Evolutionary conservation across 2,797 vertebrate species (phyloP).

Genomic region (Gymnoscopelus braueri): DNA sequence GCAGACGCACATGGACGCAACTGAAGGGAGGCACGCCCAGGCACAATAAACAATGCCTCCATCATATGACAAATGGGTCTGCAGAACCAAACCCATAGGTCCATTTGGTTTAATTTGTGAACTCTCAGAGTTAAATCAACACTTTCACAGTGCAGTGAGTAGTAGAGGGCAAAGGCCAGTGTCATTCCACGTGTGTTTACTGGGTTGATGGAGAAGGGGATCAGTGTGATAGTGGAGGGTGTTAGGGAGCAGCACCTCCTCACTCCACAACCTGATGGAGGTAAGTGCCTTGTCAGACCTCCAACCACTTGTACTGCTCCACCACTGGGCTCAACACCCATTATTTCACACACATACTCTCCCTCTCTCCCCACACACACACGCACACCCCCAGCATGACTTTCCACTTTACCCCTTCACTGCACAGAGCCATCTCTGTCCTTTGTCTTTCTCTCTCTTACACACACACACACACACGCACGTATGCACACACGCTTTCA

Average conservation of each 20-base stretch:
- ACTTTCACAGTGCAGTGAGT: too few relatives aligned
- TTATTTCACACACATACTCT: constrained; percentile 51
- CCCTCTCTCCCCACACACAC: background rate
- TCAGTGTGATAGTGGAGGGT: constrained; percentile 42
- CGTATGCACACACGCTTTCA: constrained; percentile 12
- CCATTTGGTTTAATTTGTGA: too few relatives aligned
- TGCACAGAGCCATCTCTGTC: constrained; percentile 21
- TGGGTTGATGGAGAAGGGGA: constrained; percentile 25
- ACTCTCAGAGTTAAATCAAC: too few relatives aligned
- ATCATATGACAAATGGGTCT: too few relatives aligned
- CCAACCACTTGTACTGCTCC: constrained; percentile 33
- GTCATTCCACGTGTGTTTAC: constrained; percentile 40
- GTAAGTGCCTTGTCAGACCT: constrained; percentile 53
- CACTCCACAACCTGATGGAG: constrained; percentile 54
- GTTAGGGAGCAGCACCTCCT: constrained; percentile 38
- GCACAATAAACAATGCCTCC: too few relatives aligned
- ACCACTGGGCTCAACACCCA: constrained; percentile 55
- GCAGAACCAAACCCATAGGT: too few relatives aligned
- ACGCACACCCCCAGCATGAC: constrained; percentile 50
- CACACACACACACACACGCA: constrained; percentile 5
- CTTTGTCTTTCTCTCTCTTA: constrained; percentile 8
- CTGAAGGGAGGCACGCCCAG: too few relatives aligned
- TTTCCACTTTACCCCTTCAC: constrained; percentile 63
- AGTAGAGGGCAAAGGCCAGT: constrained; percentile 4
- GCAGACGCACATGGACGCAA: too few relatives aligned